Percentiles rank a stretch among this genome's conserved stretches.
These are phyloP conservation scores for Hipposideros larvatus DNA, from an alignment of 2,797 vertebrate species.

Conservation along the genomic window DNA sequence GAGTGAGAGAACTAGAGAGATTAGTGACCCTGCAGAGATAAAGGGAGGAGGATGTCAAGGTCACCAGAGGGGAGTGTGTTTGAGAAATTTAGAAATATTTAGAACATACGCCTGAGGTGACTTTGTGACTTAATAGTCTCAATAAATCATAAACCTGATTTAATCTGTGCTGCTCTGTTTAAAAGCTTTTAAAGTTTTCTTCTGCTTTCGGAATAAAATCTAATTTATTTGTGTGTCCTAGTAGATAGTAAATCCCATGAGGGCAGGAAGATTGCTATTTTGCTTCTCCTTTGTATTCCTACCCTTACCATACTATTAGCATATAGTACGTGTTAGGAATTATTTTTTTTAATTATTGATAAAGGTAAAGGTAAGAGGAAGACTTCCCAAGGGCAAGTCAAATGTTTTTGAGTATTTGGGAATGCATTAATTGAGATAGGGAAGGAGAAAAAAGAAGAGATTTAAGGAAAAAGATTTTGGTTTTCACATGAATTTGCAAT, in stretches of 20 bases:
- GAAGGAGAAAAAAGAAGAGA: not conserved
- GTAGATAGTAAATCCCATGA: not conserved
- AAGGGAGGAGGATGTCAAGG: not conserved
- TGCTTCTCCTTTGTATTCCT: not conserved
- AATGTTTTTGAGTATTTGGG: not conserved
- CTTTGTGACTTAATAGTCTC: not conserved
- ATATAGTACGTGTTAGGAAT: not conserved
- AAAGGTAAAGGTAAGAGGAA: not conserved
- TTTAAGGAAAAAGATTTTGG: not conserved
- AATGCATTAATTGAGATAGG: not conserved
- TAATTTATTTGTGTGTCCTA: not conserved
- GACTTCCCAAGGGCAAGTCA: not conserved
- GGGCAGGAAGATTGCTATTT: not conserved
- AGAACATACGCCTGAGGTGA: not conserved
- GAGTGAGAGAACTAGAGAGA: not conserved
- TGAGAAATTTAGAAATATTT: not conserved
- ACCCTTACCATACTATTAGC: not conserved
- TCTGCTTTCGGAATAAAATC: not conserved
- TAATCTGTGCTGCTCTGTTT: not conserved
- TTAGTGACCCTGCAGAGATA: not conserved
- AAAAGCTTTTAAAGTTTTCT: not conserved
- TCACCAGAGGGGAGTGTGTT: not conserved
- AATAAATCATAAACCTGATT: not conserved
- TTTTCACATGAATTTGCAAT: constrained; percentile 32
- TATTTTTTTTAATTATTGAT: not conserved